Evolutionary conservation across 1,140 invertebrate genomes (phyloP), one percentile per base, ranked within the genome.

Genomic region (Oryctes rhinoceros): DNA sequence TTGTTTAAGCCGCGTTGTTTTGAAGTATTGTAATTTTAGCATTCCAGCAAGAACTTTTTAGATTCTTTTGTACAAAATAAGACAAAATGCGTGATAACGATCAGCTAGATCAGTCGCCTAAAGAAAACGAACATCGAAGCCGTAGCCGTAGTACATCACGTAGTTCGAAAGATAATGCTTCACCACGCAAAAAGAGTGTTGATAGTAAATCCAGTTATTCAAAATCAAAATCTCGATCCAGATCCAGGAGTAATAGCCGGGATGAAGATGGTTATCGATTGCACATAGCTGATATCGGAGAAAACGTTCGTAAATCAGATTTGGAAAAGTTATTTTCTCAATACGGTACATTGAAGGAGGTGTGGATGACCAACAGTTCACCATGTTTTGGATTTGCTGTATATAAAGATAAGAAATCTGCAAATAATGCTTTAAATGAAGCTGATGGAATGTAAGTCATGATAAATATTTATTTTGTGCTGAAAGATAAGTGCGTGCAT

Each of bases 341-440:
- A 79, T 94, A 91, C 88, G 93, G 93, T 2, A 88, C 89, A 62
- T 85, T 94, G 62, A 90, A 90, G 81, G 94, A 92, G 86, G 91
- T 94, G 13, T 94, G 93, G 93, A 91, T 94, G 81, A 93, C 93
- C 1, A 89, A 92, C 82, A 93, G 93, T 85, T 90, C 90, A 39
- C 90, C 90, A 1, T 91, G 93, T 39, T 94, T 94, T 90, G 93
- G 93, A 30, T 94, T 94, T 88, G 90, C 94, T 78, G 93, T 94
- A 81, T 94, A 90, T 87, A 92, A 93, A 87, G 92, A 93, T 85
- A 89, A 90, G 78, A 89, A 92, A 81, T 92, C 94, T 89, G 93
- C 93, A 30, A 92, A 91, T 82, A 92, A 93, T 86, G 92, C 93
- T 37, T 88, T 92, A 18, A 89, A 90, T 83, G 91, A 87, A 76